phyloP scores from a whole-genome alignment of 1,140 invertebrate species.

The Drosophila nigromelanica region DNA sequence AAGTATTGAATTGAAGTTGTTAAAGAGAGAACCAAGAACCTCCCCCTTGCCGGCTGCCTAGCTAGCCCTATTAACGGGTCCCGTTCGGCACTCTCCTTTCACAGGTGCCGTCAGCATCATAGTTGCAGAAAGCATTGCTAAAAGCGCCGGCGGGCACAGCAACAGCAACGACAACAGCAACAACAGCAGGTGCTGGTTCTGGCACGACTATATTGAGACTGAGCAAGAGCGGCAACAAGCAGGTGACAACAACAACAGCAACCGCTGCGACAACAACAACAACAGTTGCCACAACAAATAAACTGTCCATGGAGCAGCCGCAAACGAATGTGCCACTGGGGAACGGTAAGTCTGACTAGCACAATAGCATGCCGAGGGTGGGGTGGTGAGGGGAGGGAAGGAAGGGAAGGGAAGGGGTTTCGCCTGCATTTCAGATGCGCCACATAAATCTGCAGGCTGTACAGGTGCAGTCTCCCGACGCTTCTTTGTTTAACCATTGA shows the following conservation, averaged over 20 bases:
- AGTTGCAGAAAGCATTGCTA: slow-evolving; percentile 53
- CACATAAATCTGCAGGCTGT: slow-evolving; percentile 59
- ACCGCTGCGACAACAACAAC: slow-evolving; percentile 28
- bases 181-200: slow-evolving; percentile 12
- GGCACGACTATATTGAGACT: slow-evolving; percentile 25
- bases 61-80: no score
- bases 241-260: slow-evolving; percentile 52
- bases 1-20: no score
- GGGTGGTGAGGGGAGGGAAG: no score
- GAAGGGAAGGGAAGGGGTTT: neutral
- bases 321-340: slow-evolving; percentile 82
- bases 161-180: slow-evolving; percentile 14
- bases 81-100: no score
- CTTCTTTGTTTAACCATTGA: slow-evolving; percentile 25
- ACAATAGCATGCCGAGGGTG: neutral
- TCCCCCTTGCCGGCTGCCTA: no score
- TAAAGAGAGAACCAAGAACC: no score
- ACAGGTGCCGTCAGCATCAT: no score
- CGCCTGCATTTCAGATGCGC: slow-evolving; percentile 53
- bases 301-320: slow-evolving; percentile 68
- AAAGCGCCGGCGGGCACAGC: slow-evolving; percentile 43
- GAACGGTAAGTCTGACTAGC: slow-evolving; percentile 75
- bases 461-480: slow-evolving; percentile 55
- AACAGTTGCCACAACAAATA: slow-evolving; percentile 54
- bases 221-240: slow-evolving; percentile 63